A percentile compares a stretch with the other conserved stretches of the same genome.
These are phyloP conservation scores for Naja naja DNA, from an alignment of 2,113 vertebrate genomes.

Conservation along the genomic window DNA sequence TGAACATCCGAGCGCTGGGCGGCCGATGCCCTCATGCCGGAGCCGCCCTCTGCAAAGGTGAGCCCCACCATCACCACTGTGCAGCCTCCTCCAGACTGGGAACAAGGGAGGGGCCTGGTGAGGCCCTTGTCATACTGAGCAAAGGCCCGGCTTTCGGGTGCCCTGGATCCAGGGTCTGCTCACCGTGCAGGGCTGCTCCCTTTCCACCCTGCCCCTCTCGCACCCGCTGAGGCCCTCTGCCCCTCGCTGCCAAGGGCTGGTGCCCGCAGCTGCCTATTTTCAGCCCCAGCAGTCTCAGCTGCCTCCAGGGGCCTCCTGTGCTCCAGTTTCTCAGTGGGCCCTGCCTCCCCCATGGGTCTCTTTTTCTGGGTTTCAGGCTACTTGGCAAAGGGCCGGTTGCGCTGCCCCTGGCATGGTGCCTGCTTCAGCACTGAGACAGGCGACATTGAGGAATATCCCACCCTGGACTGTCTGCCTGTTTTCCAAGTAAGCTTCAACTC, in stretches of 20 bases:
- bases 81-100: neutral
- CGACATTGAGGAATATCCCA: slow-evolving; percentile 87
- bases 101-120: neutral
- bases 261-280: neutral
- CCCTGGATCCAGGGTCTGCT: neutral
- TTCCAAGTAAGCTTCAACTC: slow-evolving; percentile 55
- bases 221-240: neutral
- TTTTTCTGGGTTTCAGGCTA: slow-evolving; percentile 65
- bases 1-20: slow-evolving; percentile 78
- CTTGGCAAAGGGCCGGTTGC: slow-evolving; percentile 73
- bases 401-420: slow-evolving; percentile 85
- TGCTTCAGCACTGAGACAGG: slow-evolving; percentile 84
- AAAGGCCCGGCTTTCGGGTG: neutral
- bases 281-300: neutral
- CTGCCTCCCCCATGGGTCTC: neutral
- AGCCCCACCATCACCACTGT: neutral
- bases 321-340: neutral
- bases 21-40: slow-evolving; percentile 81
- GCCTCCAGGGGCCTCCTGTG: neutral
- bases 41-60: slow-evolving; percentile 81
- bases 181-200: neutral
- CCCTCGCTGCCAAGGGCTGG: neutral
- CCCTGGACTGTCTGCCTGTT: slow-evolving; percentile 76
- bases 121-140: neutral
- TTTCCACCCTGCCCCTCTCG: too few relatives aligned